Base-by-base conservation (phyloP, 2,888 invertebrate genomes). In the Sympetrum striolatum region DNA sequence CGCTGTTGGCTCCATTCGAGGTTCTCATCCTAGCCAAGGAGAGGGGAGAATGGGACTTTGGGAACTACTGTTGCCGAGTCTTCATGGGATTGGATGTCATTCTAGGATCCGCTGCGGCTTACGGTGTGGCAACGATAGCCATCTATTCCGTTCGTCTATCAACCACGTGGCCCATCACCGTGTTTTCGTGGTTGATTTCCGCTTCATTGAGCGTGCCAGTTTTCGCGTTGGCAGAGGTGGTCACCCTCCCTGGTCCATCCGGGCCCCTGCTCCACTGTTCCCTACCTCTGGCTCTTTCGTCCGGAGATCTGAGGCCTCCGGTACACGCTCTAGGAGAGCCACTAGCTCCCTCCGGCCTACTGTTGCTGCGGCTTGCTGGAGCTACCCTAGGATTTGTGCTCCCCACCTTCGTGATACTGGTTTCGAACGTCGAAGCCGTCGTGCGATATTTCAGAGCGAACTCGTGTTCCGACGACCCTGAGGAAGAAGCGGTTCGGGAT, bases 391-490 rank as follows among this genome's bases (percentile, higher is more conserved):
- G 86, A 8, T 86, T 86, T 53, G 86, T 39, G 18, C 58, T 86
- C 4, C 86, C 86, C 2, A 86, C 86, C 0, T n/a, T 86, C 18
- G 22, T 86, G 35, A n/a, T 86, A 22, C 86, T 86, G 18, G 86
- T 86, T 58, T 86, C 60, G 37, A 86, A 86, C 39, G 86, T 86
- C 37, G 60, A 86, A 60, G 86, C 86, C 64, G 86, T 86, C 31
- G 60, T 86, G 37, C n/a, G 60, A 22, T 86, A 86, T 60, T 58
- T 86, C 60, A 35, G 86, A 37, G 53, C 35, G 25, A 35, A 82
- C 35, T 31, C 82, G 2, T 22, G 44, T 39, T 12, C 37, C 8
- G 60, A 37, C 15, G 53, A 37, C 0, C 18, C 58, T 18, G 82
- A 82, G 35, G 82, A 82, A 35, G 64, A 35, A 0, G 86, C 60